phyloP scores from a whole-genome alignment of 2,888 invertebrate species.

The Branchellion lobata region DNA sequence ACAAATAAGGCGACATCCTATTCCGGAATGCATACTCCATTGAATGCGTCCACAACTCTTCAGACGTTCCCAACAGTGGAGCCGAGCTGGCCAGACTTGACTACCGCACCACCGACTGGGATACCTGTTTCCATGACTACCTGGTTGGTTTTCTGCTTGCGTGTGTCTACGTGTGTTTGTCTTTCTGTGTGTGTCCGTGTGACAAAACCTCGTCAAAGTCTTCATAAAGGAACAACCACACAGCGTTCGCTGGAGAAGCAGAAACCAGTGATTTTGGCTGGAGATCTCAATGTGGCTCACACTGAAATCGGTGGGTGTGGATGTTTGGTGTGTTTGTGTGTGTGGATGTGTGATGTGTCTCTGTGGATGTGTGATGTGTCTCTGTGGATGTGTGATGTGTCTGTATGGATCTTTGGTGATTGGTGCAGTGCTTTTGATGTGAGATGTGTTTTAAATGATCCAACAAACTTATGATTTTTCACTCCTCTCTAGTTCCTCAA shows the following conservation, averaged over 20 bases:
- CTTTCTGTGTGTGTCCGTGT: no score
- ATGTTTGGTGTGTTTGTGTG: conserved; percentile 19
- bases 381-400: neutral
- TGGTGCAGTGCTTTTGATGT: no score
- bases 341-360: neutral
- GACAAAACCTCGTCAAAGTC: no score
- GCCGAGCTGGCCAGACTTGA: conserved; percentile 80
- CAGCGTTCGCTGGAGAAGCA: conserved; percentile 73
- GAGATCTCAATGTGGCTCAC: conserved; percentile 97
- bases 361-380: neutral
- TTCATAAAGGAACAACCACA: no score
- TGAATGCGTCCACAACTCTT: no score
- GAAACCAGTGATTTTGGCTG: conserved; percentile 91
- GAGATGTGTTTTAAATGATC: no score
- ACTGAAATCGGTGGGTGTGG: conserved; percentile 76
- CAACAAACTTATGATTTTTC: no score
- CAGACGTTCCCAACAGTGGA: conserved; percentile 92
- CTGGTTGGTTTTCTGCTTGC: conserved; percentile 62
- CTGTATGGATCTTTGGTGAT: neutral
- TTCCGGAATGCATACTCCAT: no score
- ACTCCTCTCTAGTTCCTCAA: no score
- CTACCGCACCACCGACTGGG: conserved; percentile 82
- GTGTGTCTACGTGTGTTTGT: no score
- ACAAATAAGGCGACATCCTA: no score
- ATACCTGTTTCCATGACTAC: conserved; percentile 76